Conservation (phyloP, 2,113 vertebrate genomes). For the Lepus americanus region DNA sequence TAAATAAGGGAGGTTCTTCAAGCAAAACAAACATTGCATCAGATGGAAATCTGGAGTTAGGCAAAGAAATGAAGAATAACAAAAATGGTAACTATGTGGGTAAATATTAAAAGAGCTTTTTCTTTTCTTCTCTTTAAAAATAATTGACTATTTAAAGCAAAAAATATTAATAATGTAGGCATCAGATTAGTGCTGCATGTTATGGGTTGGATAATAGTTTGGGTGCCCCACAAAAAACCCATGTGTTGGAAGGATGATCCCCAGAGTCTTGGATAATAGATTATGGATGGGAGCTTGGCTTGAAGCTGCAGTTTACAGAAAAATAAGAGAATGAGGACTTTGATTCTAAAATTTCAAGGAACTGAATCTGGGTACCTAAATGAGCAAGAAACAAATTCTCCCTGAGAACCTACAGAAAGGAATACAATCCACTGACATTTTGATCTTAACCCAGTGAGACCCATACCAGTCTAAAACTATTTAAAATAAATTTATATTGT, state of each 20-base stretch:
- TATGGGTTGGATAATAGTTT: no score
- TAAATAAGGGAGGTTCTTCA: not conserved
- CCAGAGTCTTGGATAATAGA: no score
- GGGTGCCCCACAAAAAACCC: no score
- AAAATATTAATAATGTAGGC: not conserved
- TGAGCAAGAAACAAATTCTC: not conserved
- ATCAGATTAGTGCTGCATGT: no score
- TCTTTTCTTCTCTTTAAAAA: not conserved
- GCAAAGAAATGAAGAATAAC: not conserved
- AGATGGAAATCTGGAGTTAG: not conserved
- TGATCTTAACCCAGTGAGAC: not conserved
- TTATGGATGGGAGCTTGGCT: not conserved
- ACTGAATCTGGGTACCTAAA: not conserved
- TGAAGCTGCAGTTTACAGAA: not conserved
- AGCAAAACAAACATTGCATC: not conserved
- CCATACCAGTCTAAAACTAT: no score
- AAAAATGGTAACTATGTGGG: not conserved
- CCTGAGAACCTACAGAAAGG: not conserved
- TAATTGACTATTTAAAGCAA: not conserved
- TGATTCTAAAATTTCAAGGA: not conserved
- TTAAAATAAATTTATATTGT: not conserved
- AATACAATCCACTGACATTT: not conserved
- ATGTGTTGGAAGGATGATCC: no score
- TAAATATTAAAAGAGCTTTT: not conserved
- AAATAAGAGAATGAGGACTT: not conserved